These are phyloP conservation scores for Parnassius apollo DNA, from an alignment of 2,888 invertebrate genomes.

Conservation along the genomic window DNA sequence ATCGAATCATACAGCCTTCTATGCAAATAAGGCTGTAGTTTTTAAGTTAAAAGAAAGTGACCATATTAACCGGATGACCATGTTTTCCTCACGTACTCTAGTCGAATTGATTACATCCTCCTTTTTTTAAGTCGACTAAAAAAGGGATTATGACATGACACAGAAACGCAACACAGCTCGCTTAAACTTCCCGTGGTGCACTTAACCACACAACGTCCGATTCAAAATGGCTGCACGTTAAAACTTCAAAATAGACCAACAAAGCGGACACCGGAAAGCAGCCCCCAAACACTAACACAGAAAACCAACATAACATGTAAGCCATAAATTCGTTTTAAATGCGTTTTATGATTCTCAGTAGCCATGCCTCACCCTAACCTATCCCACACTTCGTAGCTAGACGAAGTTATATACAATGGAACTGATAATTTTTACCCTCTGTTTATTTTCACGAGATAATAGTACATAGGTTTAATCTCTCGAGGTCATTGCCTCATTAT, in stretches of 20 bases:
- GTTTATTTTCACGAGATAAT: conserved; percentile 19
- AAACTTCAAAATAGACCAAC: conserved; percentile 4
- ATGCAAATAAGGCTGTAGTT: too few relatives aligned
- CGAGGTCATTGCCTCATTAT: conserved; percentile 13
- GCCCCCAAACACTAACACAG: conserved; percentile 8
- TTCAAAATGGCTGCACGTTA: neutral
- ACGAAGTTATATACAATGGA: conserved; percentile 1
- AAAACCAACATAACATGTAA: conserved; percentile 1
- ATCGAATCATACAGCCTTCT: too few relatives aligned
- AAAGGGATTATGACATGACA: too few relatives aligned
- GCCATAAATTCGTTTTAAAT: conserved; percentile 18
- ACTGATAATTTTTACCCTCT: conserved; percentile 16
- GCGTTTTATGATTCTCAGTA: conserved; percentile 19
- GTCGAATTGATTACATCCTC: too few relatives aligned
- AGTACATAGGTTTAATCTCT: conserved; percentile 8
- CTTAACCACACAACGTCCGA: too few relatives aligned
- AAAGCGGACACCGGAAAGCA: conserved; percentile 11
- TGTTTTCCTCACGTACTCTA: too few relatives aligned
- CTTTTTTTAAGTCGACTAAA: too few relatives aligned
- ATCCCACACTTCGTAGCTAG: conserved; percentile 20
- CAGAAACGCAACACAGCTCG: too few relatives aligned
- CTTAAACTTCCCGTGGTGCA: too few relatives aligned
- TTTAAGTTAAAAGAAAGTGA: too few relatives aligned
- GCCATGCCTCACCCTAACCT: conserved; percentile 23
- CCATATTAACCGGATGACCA: too few relatives aligned